Conservation (phyloP, 2,797 vertebrate species). For the Microchirus variegatus region DNA sequence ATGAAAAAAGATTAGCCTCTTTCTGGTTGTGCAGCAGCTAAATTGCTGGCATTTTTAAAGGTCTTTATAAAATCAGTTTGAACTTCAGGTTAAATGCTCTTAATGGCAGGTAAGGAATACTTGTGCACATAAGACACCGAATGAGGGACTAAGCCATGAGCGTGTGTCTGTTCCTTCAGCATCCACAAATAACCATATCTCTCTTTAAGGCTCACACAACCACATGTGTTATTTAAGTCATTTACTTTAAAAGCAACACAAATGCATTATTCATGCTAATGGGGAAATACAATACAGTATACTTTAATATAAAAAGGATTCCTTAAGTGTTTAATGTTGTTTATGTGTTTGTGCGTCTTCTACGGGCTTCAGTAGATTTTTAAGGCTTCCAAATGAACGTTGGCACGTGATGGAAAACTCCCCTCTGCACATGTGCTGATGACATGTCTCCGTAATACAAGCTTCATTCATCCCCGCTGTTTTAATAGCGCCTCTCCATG, state of each 20-base stretch:
- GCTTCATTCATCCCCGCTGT: constrained; percentile 56
- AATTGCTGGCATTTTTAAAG: constrained; percentile 18
- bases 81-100: constrained; percentile 8
- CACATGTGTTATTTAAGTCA: background rate
- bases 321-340: constrained; percentile 12
- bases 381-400: constrained; percentile 22
- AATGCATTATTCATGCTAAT: constrained; percentile 7
- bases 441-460: constrained; percentile 77
- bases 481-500: constrained; percentile 58
- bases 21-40: constrained; percentile 7
- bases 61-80: background rate
- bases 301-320: too few species aligned
- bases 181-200: too few species aligned
- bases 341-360: constrained; percentile 8
- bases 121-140: background rate
- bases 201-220: background rate
- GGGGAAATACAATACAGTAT: background rate
- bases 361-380: constrained; percentile 20
- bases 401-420: constrained; percentile 34
- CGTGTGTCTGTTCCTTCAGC: background rate
- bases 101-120: background rate
- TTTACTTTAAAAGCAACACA: constrained; percentile 6
- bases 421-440: constrained; percentile 71
- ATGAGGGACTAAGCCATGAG: background rate
- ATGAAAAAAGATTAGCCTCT: constrained; percentile 10